Evolutionary conservation across 2,797 vertebrate genomes (phyloP).

Genomic region (Acomys russatus): DNA sequence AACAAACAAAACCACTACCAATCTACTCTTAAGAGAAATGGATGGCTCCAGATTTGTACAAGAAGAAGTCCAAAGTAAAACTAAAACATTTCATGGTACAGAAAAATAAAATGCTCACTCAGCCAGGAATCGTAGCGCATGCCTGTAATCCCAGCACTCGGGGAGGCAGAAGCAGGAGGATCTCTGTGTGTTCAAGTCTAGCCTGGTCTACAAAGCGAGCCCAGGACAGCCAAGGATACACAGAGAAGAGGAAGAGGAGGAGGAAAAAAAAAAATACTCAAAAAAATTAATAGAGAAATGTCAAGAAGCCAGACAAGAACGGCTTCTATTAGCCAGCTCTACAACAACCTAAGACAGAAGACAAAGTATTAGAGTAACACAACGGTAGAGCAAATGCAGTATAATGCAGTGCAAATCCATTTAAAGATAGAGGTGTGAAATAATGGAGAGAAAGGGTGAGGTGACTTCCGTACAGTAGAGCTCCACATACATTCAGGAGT

Average conservation of each 20-base stretch:
- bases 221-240: neutral
- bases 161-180: neutral
- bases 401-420: neutral
- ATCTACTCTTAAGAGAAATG: neutral
- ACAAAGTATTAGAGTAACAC: neutral
- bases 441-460: neutral
- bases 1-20: neutral
- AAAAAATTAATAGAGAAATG: neutral
- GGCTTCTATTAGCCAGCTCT: neutral
- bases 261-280: neutral
- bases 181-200: neutral
- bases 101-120: constrained; percentile 37
- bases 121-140: neutral
- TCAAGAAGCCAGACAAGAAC: constrained; percentile 15
- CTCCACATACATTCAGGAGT: constrained; percentile 24
- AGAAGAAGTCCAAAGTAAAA: neutral
- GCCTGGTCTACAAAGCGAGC: too few relatives aligned
- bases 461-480: neutral
- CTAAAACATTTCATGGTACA: neutral
- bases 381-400: neutral
- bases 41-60: neutral
- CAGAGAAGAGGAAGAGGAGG: neutral
- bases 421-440: neutral
- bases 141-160: neutral
- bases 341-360: neutral